Conservation (phyloP, 2,113 vertebrate genomes). For the Corynorhinus townsendii region DNA sequence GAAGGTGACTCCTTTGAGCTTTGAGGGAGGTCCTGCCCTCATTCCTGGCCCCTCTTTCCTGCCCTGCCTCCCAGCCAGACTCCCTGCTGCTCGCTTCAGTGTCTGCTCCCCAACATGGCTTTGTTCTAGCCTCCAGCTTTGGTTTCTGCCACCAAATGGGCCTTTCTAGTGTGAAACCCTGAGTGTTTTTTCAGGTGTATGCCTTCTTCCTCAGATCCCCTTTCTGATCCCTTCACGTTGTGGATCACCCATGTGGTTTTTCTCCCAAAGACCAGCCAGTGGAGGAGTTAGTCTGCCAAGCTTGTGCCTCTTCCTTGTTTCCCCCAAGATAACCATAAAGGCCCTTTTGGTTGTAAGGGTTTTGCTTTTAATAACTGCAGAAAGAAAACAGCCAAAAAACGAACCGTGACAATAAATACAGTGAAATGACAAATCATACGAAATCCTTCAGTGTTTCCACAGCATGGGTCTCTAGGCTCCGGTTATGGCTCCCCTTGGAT, state of each 20-base stretch:
- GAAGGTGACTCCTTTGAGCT: background rate
- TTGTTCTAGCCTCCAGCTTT: background rate
- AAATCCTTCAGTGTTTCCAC: conserved; percentile 30
- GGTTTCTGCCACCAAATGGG: background rate
- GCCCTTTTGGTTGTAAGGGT: conserved; percentile 27
- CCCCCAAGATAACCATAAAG: background rate
- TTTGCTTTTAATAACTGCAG: conserved; percentile 45
- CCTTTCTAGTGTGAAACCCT: background rate
- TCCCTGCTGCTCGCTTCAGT: background rate
- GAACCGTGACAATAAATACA: conserved; percentile 36
- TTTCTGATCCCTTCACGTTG: background rate
- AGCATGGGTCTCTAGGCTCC: conserved; percentile 8
- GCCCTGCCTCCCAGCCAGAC: too few relatives aligned
- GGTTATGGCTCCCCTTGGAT: background rate
- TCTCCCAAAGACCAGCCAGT: background rate
- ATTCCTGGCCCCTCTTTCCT: background rate
- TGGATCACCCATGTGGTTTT: background rate
- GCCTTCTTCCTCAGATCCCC: background rate
- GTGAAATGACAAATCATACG: conserved; percentile 28
- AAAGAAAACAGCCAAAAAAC: background rate
- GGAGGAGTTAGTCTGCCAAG: background rate
- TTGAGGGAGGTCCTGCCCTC: background rate
- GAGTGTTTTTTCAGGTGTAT: background rate
- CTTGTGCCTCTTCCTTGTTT: background rate
- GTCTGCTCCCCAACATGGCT: background rate